Evolutionary conservation across 2,113 vertebrate species (phyloP).

Genomic region (Eonycteris spelaea): DNA sequence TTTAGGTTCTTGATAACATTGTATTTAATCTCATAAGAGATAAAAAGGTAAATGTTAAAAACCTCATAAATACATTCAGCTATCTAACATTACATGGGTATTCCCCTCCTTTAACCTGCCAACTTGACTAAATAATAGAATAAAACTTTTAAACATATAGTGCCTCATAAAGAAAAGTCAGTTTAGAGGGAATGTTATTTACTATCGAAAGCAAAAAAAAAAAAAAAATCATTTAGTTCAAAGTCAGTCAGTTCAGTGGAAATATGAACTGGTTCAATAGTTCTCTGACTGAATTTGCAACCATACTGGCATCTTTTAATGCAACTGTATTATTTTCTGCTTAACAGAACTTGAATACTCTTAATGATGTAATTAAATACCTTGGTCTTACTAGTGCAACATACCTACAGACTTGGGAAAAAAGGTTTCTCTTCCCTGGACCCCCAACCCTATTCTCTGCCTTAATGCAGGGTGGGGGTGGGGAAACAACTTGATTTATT

Average conservation of each 20-base stretch:
- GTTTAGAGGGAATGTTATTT: background rate
- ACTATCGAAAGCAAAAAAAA: background rate
- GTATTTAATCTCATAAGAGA: constrained; percentile 34
- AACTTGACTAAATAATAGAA: constrained; percentile 33
- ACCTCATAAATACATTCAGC: constrained; percentile 5
- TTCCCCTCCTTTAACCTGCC: background rate
- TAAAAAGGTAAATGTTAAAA: background rate
- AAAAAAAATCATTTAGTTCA: background rate
- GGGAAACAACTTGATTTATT: background rate
- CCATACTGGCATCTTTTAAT: background rate
- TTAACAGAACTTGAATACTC: background rate
- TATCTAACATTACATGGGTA: constrained; percentile 8
- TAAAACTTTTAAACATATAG: background rate
- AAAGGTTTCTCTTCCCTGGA: background rate
- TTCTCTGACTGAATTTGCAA: background rate
- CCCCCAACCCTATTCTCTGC: background rate
- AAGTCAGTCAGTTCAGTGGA: background rate
- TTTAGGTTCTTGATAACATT: constrained; percentile 51
- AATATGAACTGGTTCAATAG: background rate
- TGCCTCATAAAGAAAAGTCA: background rate
- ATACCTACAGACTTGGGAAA: background rate
- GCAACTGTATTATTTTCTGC: background rate
- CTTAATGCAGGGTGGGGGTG: background rate
- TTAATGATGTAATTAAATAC: constrained; percentile 5
- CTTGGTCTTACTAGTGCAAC: background rate